phyloP scores from a whole-genome alignment of 2,113 vertebrate species.

The Rhinogobius similis region DNA sequence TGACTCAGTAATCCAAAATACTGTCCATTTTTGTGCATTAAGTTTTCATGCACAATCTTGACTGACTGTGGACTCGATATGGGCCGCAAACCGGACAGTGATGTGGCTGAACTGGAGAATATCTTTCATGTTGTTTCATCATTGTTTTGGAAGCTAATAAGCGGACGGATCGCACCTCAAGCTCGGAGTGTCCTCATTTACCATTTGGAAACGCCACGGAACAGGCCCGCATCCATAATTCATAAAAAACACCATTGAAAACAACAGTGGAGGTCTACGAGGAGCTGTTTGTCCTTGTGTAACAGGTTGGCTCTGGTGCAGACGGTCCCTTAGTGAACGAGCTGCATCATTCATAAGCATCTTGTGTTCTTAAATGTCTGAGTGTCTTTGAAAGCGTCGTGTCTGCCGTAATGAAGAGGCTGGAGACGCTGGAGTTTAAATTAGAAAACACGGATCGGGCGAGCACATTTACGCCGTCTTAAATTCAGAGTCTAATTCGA shows the following conservation, averaged over 20 bases:
- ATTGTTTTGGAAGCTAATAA: not conserved
- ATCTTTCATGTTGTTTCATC: not conserved
- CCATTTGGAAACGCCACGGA: not conserved
- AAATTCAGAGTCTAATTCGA: not conserved
- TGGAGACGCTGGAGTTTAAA: not conserved
- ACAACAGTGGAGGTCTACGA: constrained; percentile 18
- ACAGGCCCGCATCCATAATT: not conserved
- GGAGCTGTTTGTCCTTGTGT: constrained; percentile 1
- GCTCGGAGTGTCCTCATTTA: not conserved
- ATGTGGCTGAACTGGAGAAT: not conserved
- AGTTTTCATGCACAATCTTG: too few relatives aligned
- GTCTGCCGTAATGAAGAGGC: not conserved
- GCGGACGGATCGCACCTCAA: not conserved
- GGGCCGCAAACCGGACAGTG: too few relatives aligned
- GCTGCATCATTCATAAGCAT: constrained; percentile 21
- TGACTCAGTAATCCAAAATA: too few relatives aligned
- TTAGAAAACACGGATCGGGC: not conserved
- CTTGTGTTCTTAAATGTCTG: constrained; percentile 1
- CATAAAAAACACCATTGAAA: constrained; percentile 4
- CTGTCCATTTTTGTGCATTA: too few relatives aligned
- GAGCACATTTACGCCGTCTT: not conserved
- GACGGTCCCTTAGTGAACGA: constrained; percentile 3
- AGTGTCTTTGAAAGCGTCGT: not conserved
- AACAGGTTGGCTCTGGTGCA: not conserved
- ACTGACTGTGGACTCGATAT: too few relatives aligned